A percentile compares a stretch with the other conserved stretches of the same genome.
These are phyloP conservation scores for Perdita meconis DNA, from an alignment of 2,888 invertebrate genomes.

Conservation along the genomic window DNA sequence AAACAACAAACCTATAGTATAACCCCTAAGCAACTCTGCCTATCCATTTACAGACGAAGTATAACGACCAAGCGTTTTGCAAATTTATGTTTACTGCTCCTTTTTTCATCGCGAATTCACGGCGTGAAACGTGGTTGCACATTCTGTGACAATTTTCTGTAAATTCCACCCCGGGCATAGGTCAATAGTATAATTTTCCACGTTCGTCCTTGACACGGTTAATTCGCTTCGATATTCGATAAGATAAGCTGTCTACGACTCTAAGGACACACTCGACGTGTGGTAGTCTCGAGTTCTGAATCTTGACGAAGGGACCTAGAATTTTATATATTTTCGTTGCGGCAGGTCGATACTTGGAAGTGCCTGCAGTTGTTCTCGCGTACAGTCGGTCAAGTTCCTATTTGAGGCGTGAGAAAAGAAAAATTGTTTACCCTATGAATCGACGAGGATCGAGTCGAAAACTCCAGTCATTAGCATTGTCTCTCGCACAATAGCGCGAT, in stretches of 20 bases:
- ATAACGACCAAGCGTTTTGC: background rate
- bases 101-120: too few species aligned
- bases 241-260: constrained; percentile 31
- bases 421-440: constrained; percentile 42
- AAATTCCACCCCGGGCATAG: constrained; percentile 10
- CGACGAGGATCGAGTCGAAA: constrained; percentile 40
- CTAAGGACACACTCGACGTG: constrained; percentile 14
- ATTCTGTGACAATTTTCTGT: constrained; percentile 8
- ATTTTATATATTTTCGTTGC: constrained; percentile 60
- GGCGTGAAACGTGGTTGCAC: too few species aligned
- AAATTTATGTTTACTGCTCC: background rate
- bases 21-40: background rate
- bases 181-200: constrained; percentile 45
- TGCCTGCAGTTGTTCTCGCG: constrained; percentile 49
- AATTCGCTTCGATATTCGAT: constrained; percentile 51
- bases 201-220: constrained; percentile 55
- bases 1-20: too few species aligned
- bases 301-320: constrained; percentile 4
- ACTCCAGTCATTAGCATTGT: too few species aligned
- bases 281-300: constrained; percentile 6
- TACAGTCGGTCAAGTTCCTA: constrained; percentile 23
- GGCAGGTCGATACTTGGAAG: constrained; percentile 59
- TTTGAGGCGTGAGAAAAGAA: constrained; percentile 23
- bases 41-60: too few species aligned
- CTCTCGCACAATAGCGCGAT: background rate